Conservation (phyloP, 2,888 invertebrate species). For the Ophion ventricosus region DNA sequence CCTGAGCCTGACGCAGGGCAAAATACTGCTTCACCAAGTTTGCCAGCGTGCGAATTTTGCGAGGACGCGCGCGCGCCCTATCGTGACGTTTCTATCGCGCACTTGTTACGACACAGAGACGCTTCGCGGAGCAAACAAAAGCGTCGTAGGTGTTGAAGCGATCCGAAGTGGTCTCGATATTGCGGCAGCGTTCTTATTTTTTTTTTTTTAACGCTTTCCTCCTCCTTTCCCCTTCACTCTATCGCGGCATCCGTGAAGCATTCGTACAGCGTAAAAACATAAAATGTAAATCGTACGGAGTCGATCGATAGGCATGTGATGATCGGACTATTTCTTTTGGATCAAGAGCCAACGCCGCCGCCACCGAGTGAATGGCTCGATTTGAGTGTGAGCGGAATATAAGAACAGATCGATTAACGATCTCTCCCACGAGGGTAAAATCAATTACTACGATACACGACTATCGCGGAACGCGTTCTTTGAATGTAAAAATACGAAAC, state of each 20-base stretch:
- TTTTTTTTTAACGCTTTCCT: not conserved
- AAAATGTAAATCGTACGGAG: constrained; percentile 31
- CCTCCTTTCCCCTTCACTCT: not conserved
- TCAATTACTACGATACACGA: constrained; percentile 62
- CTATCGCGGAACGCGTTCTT: constrained; percentile 36
- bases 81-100: constrained; percentile 60
- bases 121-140: constrained; percentile 29
- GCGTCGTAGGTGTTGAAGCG: constrained; percentile 45
- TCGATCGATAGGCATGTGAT: constrained; percentile 12
- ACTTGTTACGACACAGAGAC: constrained; percentile 56
- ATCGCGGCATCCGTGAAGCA: not conserved
- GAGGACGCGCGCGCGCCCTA: constrained; percentile 38
- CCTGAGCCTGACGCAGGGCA: not conserved
- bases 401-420: constrained; percentile 28
- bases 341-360: not conserved
- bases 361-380: constrained; percentile 29
- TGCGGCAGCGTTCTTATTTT: not conserved
- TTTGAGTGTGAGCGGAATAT: constrained; percentile 20
- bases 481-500: not conserved
- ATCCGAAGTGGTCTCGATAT: constrained; percentile 24
- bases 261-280: constrained; percentile 4
- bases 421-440: constrained; percentile 60
- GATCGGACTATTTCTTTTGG: constrained; percentile 4
- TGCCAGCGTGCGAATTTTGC: constrained; percentile 28
- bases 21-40: constrained; percentile 35